A percentile compares a stretch with the other conserved stretches of the same genome.
These are phyloP conservation scores for Drosophila phalerata DNA, from an alignment of 2,888 invertebrate species.

Conservation along the genomic window DNA sequence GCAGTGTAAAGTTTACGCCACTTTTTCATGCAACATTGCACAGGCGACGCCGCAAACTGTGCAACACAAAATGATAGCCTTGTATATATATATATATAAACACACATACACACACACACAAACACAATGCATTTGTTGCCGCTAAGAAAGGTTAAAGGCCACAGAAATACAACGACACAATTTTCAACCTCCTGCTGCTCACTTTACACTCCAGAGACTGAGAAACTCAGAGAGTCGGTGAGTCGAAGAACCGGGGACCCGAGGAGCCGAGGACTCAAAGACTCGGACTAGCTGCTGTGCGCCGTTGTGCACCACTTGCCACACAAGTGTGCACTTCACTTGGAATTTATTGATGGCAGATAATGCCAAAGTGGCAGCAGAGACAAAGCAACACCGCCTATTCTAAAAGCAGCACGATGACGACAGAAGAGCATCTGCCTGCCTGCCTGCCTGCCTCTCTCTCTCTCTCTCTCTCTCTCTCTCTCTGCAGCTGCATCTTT, in stretches of 20 bases:
- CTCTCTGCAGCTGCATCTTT: slow-evolving; percentile 24
- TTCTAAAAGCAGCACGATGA: slow-evolving; percentile 17
- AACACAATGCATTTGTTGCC: slow-evolving; percentile 29
- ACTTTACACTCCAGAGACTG: slow-evolving; percentile 56
- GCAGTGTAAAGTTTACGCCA: slow-evolving; percentile 67
- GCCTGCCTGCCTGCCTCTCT: neutral
- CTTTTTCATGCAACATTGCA: slow-evolving; percentile 79
- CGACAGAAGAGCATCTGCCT: slow-evolving; percentile 21
- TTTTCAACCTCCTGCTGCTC: slow-evolving; percentile 63
- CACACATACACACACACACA: slow-evolving; percentile 1
- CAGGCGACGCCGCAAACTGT: slow-evolving; percentile 68
- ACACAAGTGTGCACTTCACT: slow-evolving; percentile 80
- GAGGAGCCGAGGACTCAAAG: neutral
- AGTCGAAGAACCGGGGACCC: too few relatives aligned
- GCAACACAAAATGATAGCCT: slow-evolving; percentile 70
- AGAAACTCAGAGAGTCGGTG: slow-evolving; percentile 1
- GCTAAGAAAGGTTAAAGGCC: slow-evolving; percentile 74
- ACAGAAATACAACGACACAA: slow-evolving; percentile 71
- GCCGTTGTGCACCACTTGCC: slow-evolving; percentile 76
- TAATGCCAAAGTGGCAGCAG: slow-evolving; percentile 78
- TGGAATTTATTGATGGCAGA: slow-evolving; percentile 83
- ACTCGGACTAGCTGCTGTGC: slow-evolving; percentile 39
- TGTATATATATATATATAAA: slow-evolving; percentile 32
- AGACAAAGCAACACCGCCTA: slow-evolving; percentile 70
- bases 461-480: neutral